phyloP scores from a whole-genome alignment of 2,113 vertebrate genomes.

The Clupea harengus region DNA sequence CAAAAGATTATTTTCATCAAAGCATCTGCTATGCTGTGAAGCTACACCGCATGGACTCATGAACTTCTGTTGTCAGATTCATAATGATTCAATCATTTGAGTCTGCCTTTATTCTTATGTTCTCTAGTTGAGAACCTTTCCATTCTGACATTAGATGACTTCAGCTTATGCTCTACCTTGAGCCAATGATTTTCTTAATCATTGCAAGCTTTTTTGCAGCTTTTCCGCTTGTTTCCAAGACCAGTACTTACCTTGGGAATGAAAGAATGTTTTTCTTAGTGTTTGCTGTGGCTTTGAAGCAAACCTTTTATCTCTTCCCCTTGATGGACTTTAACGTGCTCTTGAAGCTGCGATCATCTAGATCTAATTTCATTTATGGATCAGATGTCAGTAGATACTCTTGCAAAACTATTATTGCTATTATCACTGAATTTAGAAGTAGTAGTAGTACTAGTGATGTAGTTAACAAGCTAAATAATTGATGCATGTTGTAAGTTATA shows the following conservation, averaged over 20 bases:
- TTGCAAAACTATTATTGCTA: not conserved
- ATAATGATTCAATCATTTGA: constrained; percentile 8
- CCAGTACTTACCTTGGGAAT: not conserved
- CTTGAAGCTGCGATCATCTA: not conserved
- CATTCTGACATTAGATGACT: not conserved
- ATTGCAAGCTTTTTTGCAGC: constrained; percentile 51
- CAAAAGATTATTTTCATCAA: constrained; percentile 18
- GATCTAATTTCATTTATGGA: not conserved
- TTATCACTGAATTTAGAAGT: not conserved
- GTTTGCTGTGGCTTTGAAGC: constrained; percentile 5
- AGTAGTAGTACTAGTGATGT: not conserved
- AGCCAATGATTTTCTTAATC: constrained; percentile 68
- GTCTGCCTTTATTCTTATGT: constrained; percentile 32
- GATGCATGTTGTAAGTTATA: not conserved
- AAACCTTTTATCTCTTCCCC: constrained; percentile 21
- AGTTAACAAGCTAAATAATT: not conserved
- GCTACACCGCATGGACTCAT: constrained; percentile 26
- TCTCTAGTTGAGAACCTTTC: constrained; percentile 35
- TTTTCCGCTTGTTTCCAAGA: not conserved
- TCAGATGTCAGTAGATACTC: not conserved
- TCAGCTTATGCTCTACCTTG: constrained; percentile 61
- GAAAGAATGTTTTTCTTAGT: constrained; percentile 13
- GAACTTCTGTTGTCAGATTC: not conserved
- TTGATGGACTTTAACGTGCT: not conserved
- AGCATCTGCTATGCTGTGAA: constrained; percentile 16